phyloP scores from a whole-genome alignment of 2,797 vertebrate species.

The Orestias chungarensis region DNA sequence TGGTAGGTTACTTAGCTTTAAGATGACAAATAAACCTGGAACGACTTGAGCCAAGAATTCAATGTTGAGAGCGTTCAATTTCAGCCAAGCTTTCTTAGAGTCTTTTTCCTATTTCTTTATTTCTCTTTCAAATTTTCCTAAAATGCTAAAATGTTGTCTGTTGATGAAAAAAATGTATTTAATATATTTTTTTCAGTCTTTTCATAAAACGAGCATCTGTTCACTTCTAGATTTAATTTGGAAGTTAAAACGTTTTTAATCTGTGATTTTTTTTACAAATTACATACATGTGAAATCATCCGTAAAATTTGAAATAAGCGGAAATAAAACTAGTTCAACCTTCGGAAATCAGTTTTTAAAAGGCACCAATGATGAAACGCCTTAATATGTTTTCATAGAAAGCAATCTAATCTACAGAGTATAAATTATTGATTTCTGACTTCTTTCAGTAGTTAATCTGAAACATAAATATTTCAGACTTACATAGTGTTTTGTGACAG shows the following conservation, averaged over 20 bases:
- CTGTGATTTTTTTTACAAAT: not conserved
- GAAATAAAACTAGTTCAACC: not conserved
- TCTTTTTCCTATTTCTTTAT: not conserved
- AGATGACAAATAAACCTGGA: constrained; percentile 42
- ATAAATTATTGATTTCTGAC: too few relatives aligned
- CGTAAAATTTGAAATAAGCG: not conserved
- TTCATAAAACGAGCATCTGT: not conserved
- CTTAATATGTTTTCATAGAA: too few relatives aligned
- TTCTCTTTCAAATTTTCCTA: constrained; percentile 1
- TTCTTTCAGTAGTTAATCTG: too few relatives aligned
- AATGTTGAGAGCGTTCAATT: not conserved
- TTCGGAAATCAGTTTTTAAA: not conserved
- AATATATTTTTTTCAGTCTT: not conserved
- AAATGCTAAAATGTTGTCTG: not conserved
- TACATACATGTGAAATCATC: not conserved
- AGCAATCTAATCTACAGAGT: too few relatives aligned
- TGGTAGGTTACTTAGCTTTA: constrained; percentile 36
- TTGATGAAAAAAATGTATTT: not conserved
- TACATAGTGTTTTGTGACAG: too few relatives aligned
- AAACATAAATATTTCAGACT: too few relatives aligned
- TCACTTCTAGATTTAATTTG: not conserved
- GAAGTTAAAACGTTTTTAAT: too few relatives aligned
- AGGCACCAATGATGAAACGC: not conserved
- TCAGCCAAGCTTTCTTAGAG: not conserved
- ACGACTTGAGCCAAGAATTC: constrained; percentile 20